phyloP scores from a whole-genome alignment of 2,888 invertebrate genomes.

The Caenorhabditis sp. region DNA sequence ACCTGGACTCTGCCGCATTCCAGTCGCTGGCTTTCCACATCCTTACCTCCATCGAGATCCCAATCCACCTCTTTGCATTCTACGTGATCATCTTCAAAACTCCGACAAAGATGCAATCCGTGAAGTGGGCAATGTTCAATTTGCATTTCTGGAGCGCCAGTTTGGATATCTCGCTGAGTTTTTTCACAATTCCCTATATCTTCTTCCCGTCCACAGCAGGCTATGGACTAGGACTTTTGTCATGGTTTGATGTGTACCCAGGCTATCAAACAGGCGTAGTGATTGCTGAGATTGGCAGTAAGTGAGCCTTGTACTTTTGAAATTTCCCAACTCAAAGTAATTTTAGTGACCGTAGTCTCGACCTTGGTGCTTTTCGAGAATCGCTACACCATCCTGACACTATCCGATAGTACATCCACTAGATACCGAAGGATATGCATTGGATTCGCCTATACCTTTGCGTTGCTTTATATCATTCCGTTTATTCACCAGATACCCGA shows the following conservation, averaged over 20 bases:
- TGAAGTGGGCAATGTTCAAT: constrained; percentile 30
- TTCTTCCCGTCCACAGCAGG: constrained; percentile 8
- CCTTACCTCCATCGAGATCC: constrained; percentile 12
- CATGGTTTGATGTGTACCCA: constrained; percentile 6
- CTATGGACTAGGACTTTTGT: constrained; percentile 10
- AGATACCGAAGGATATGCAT: neutral
- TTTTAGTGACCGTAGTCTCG: neutral
- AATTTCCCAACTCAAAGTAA: too few relatives aligned
- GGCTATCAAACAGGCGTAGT: neutral
- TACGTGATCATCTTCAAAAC: constrained; percentile 20
- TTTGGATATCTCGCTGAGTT: constrained; percentile 13
- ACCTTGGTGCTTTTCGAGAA: neutral
- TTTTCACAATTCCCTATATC: constrained; percentile 26
- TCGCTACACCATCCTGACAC: neutral
- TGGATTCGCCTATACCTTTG: neutral
- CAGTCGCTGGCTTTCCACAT: neutral
- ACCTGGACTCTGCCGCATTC: constrained; percentile 1
- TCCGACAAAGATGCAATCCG: constrained; percentile 14
- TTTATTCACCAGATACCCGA: constrained; percentile 20
- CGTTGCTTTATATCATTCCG: constrained; percentile 11
- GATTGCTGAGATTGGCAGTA: neutral
- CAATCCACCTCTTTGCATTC: constrained; percentile 19
- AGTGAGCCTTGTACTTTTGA: neutral
- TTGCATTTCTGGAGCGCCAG: constrained; percentile 23
- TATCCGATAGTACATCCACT: neutral